Percentiles rank a stretch among this genome's conserved stretches.
phyloP scores from a whole-genome alignment of 2,888 invertebrate genomes.

The Zelleria hepariella region DNA sequence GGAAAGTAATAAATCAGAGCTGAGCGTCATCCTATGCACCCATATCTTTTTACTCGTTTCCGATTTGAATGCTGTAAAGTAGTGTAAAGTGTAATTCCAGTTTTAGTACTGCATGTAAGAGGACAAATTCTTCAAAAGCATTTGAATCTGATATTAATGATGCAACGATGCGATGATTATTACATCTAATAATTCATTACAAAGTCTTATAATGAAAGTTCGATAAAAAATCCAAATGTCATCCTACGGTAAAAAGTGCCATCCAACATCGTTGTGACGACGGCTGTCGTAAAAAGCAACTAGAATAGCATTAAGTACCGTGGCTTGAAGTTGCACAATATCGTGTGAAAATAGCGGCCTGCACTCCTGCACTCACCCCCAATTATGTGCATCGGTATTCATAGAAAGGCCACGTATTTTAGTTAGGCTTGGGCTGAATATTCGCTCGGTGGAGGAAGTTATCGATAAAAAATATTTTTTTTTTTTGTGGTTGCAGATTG shows the following conservation, averaged over 20 bases:
- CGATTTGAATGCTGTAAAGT: not conserved
- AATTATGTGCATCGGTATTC: conserved; percentile 47
- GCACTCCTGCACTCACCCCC: conserved; percentile 44
- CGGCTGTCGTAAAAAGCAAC: not conserved
- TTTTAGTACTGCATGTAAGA: not conserved
- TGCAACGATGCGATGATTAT: too few species aligned
- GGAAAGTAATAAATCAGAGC: not conserved
- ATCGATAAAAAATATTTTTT: too few species aligned
- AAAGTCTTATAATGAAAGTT: not conserved
- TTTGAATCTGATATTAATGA: too few species aligned
- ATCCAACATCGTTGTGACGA: conserved; percentile 27
- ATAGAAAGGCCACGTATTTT: conserved; percentile 42
- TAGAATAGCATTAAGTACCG: not conserved
- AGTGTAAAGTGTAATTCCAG: too few species aligned
- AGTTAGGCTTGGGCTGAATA: conserved; percentile 26
- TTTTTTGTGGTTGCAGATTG: too few species aligned
- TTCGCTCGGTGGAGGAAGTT: conserved; percentile 13
- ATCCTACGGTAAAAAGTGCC: conserved; percentile 20
- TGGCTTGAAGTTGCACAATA: conserved; percentile 12
- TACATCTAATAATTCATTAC: not conserved
- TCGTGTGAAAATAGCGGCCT: conserved; percentile 61
- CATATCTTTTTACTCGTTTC: not conserved
- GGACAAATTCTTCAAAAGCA: too few species aligned
- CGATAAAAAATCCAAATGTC: not conserved
- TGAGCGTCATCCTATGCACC: not conserved